A percentile compares a stretch with the other conserved stretches of the same genome.
These are phyloP conservation scores for Dendroctonus valens DNA, from an alignment of 1,140 invertebrate genomes.

Conservation along the genomic window DNA sequence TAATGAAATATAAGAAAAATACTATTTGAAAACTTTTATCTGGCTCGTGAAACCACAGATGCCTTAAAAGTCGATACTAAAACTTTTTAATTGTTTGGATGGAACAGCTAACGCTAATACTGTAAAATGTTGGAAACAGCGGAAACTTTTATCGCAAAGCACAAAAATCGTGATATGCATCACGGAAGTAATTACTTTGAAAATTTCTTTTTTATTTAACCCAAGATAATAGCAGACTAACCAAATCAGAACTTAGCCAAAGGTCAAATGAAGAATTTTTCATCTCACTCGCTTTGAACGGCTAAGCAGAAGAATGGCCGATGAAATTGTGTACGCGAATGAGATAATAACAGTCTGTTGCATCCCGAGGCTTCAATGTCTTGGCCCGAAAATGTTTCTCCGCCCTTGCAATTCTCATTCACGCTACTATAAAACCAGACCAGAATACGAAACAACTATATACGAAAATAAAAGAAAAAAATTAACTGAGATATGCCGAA, in stretches of 20 bases:
- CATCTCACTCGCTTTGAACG: conserved; percentile 1
- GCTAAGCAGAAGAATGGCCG: conserved; percentile 23
- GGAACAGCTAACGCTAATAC: too few relatives aligned
- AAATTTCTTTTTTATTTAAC: too few relatives aligned
- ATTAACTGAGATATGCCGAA: conserved; percentile 12
- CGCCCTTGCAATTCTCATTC: conserved; percentile 37
- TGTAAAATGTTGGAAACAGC: too few relatives aligned
- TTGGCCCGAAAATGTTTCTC: conserved; percentile 29
- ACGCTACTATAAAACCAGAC: conserved; percentile 30
- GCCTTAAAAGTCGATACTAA: too few relatives aligned
- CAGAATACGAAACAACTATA: conserved; percentile 13
- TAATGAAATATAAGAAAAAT: too few relatives aligned
- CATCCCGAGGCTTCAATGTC: conserved; percentile 34
- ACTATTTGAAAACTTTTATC: too few relatives aligned
- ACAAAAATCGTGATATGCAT: too few relatives aligned
- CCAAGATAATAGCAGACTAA: too few relatives aligned
- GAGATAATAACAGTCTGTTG: conserved; percentile 40
- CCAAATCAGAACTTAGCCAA: not conserved
- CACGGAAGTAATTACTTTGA: too few relatives aligned
- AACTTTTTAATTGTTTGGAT: too few relatives aligned
- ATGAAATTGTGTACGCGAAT: conserved; percentile 26
- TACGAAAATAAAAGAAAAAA: conserved; percentile 24
- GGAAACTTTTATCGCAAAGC: too few relatives aligned
- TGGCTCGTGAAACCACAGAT: too few relatives aligned
- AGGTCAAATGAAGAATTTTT: conserved; percentile 2